A percentile compares a stretch with the other conserved stretches of the same genome.
Evolutionary conservation across 2,797 vertebrate genomes (phyloP).

Genomic region (Rhinoraja longicauda): DNA sequence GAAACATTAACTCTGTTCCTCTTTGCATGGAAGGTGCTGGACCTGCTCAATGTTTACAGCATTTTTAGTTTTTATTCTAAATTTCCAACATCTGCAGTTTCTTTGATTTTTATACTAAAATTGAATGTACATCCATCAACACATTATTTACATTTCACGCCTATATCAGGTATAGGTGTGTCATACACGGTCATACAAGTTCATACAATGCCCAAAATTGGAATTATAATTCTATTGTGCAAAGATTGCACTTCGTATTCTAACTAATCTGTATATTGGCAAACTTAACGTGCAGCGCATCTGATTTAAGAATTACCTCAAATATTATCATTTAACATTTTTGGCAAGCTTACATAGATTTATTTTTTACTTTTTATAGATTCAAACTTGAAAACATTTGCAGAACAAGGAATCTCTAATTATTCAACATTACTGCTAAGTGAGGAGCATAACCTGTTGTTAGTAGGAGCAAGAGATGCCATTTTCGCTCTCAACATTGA

Average conservation of each 20-base stretch:
- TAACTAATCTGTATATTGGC: background rate
- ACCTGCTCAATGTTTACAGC: too few species aligned
- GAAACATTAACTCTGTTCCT: too few species aligned
- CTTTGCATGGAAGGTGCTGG: too few species aligned
- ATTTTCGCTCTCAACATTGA: conserved; percentile 62
- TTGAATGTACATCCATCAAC: background rate
- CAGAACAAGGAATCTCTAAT: conserved; percentile 55
- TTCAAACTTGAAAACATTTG: conserved; percentile 55
- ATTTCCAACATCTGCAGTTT: too few species aligned
- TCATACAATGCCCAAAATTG: background rate
- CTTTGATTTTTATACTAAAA: background rate
- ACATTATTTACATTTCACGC: background rate
- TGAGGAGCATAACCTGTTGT: conserved; percentile 56
- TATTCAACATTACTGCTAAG: conserved; percentile 63
- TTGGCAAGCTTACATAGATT: background rate
- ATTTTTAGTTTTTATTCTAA: too few species aligned
- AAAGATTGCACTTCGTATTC: background rate
- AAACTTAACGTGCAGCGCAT: background rate
- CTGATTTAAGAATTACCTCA: background rate
- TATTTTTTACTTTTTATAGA: conserved; percentile 40
- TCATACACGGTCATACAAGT: background rate
- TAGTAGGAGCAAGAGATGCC: conserved; percentile 66
- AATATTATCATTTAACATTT: background rate
- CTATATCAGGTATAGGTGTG: background rate
- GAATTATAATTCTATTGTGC: background rate